Evolutionary conservation across 1,140 invertebrate species (phyloP).

Genomic region (Halictus rubicundus): DNA sequence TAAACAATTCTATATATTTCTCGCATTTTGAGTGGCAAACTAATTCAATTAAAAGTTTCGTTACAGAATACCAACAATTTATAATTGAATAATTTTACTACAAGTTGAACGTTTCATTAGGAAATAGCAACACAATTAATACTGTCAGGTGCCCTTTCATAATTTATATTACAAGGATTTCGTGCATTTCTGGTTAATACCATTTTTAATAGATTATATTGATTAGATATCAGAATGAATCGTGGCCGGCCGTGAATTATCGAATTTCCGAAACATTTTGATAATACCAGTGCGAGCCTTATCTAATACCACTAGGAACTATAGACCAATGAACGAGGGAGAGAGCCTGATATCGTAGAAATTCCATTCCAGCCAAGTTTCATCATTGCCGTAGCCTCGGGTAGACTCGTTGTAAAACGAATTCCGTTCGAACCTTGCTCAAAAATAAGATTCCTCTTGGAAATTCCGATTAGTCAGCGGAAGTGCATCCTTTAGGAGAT

Average conservation of each 20-base stretch:
- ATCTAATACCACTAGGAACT: neutral
- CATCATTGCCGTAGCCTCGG: slow-evolving; percentile 31
- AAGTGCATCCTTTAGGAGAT: neutral
- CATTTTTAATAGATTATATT: no score
- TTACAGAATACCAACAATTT: no score
- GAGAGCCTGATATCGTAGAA: slow-evolving; percentile 32
- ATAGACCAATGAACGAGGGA: neutral
- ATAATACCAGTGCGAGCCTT: neutral
- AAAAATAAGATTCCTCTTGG: slow-evolving; percentile 36
- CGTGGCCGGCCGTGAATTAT: neutral
- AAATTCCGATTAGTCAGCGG: slow-evolving; percentile 33
- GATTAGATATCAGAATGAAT: no score
- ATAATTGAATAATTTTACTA: no score
- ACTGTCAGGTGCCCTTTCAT: no score
- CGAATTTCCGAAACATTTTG: slow-evolving; percentile 20
- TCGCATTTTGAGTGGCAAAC: no score
- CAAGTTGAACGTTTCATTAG: no score
- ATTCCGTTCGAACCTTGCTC: slow-evolving; percentile 15
- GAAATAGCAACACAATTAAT: no score
- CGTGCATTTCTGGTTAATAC: no score
- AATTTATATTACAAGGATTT: no score
- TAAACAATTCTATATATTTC: no score
- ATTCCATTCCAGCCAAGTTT: slow-evolving; percentile 41
- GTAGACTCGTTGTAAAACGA: slow-evolving; percentile 34
- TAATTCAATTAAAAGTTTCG: no score